Conservation (phyloP, 2,888 invertebrate genomes). For the Mimumesa dahlbomi region DNA sequence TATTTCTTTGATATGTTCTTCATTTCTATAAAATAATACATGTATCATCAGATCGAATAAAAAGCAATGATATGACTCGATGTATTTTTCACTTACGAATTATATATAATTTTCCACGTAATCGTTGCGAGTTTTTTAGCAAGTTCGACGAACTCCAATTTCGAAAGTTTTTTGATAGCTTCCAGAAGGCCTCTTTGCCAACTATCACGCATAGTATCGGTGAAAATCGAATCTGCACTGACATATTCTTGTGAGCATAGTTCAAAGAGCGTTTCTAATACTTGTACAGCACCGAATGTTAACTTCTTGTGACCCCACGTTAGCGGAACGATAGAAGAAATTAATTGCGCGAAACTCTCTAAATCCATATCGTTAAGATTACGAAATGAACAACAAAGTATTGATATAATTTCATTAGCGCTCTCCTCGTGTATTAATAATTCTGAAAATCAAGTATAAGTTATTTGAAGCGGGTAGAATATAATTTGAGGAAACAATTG, state of each 20-base stretch:
- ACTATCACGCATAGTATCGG: slow-evolving; percentile 55
- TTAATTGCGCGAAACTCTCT: slow-evolving; percentile 57
- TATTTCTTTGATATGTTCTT: slow-evolving; percentile 51
- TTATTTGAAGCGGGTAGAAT: background rate
- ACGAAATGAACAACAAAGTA: slow-evolving; percentile 76
- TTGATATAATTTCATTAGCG: slow-evolving; percentile 77
- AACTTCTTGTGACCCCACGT: slow-evolving; percentile 64
- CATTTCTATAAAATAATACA: slow-evolving; percentile 46
- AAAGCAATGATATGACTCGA: background rate
- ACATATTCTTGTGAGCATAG: slow-evolving; percentile 51
- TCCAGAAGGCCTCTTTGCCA: slow-evolving; percentile 69
- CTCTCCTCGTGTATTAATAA: slow-evolving; percentile 79
- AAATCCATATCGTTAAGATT: slow-evolving; percentile 41
- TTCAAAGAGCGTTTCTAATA: slow-evolving; percentile 70
- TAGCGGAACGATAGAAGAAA: slow-evolving; percentile 62
- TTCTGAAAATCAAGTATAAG: slow-evolving; percentile 74
- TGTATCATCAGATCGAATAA: slow-evolving; percentile 12
- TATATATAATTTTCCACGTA: slow-evolving; percentile 73
- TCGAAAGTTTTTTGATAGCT: slow-evolving; percentile 58
- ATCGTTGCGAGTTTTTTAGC: slow-evolving; percentile 73
- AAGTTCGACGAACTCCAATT: slow-evolving; percentile 67
- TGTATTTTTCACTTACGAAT: slow-evolving; percentile 60
- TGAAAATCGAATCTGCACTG: slow-evolving; percentile 34
- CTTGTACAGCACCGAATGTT: slow-evolving; percentile 58
- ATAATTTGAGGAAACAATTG: background rate